These are phyloP conservation scores for Orientallactaga bullata DNA, from an alignment of 2,113 vertebrate genomes.

Conservation along the genomic window DNA sequence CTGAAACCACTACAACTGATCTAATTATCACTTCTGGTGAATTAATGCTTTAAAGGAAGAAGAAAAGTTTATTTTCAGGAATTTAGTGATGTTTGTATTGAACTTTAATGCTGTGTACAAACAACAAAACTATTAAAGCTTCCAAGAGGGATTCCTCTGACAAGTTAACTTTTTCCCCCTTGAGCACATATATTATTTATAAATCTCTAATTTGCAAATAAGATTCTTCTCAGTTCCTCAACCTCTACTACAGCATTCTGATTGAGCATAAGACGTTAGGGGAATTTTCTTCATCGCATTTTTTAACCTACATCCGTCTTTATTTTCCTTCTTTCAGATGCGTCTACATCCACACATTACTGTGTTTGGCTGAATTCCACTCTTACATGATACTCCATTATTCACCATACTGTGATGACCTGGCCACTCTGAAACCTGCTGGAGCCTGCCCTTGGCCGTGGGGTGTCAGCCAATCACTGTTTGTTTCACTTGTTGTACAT, in stretches of 20 bases:
- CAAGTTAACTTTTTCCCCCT: not conserved
- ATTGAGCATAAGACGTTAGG: conserved; percentile 48
- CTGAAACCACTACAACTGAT: conserved; percentile 76
- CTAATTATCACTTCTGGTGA: conserved; percentile 83
- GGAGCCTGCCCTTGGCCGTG: conserved; percentile 81
- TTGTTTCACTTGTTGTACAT: conserved; percentile 59
- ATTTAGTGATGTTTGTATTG: conserved; percentile 72
- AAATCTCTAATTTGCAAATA: conserved; percentile 53
- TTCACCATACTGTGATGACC: conserved; percentile 77
- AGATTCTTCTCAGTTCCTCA: not conserved
- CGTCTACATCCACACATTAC: conserved; percentile 68
- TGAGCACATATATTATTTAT: conserved; percentile 58
- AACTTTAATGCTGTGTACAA: conserved; percentile 68
- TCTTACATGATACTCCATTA: conserved; percentile 66
- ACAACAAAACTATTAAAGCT: conserved; percentile 60
- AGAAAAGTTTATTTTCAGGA: conserved; percentile 71
- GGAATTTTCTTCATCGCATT: conserved; percentile 33
- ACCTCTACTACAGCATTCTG: not conserved
- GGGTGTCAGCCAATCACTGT: conserved; percentile 84
- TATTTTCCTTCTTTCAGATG: conserved; percentile 80
- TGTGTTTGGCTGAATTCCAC: conserved; percentile 78
- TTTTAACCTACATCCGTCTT: conserved; percentile 73
- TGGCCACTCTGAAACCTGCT: conserved; percentile 78
- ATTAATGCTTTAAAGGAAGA: conserved; percentile 78
- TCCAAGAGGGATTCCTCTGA: not conserved